Conservation (phyloP, 2,113 vertebrate species). For the Heterocephalus glaber region DNA sequence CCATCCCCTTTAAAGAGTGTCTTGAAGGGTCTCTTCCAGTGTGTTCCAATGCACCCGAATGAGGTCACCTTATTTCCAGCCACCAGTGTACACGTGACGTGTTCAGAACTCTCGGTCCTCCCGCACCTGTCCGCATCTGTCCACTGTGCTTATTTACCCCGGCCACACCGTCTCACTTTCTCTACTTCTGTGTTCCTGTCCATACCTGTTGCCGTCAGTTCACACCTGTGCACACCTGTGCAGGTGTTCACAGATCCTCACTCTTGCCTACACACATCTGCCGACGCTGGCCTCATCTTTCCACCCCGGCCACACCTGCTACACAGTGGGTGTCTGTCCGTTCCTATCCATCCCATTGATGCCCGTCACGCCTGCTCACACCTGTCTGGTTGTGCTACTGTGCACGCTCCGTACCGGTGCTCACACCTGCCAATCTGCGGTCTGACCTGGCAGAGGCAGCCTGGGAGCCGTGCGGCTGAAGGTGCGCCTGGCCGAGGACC, state of each 20-base stretch:
- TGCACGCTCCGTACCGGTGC: fast-evolving
- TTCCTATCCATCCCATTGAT: not conserved
- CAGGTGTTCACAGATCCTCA: not conserved
- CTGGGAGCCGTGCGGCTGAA: conserved; percentile 92
- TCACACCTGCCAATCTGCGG: not conserved
- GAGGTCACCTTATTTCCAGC: not conserved
- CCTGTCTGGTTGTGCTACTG: not conserved
- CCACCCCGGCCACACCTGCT: too few relatives aligned
- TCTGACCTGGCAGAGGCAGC: conserved; percentile 82
- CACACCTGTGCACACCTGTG: not conserved
- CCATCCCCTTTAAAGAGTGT: not conserved
- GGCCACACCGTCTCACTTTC: not conserved
- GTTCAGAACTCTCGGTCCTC: not conserved
- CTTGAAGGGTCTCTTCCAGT: fast-evolving
- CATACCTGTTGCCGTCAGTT: not conserved
- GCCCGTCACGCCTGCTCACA: not conserved
- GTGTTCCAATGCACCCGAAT: fast-evolving
- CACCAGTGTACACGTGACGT: not conserved
- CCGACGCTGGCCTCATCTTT: not conserved
- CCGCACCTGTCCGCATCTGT: not conserved
- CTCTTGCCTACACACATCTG: not conserved
- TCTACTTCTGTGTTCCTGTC: not conserved
- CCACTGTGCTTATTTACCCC: not conserved
- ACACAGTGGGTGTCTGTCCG: not conserved
- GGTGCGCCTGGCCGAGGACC: conserved; percentile 90